These are phyloP conservation scores for Seira ritae DNA, from an alignment of 2,888 invertebrate genomes.

Conservation along the genomic window DNA sequence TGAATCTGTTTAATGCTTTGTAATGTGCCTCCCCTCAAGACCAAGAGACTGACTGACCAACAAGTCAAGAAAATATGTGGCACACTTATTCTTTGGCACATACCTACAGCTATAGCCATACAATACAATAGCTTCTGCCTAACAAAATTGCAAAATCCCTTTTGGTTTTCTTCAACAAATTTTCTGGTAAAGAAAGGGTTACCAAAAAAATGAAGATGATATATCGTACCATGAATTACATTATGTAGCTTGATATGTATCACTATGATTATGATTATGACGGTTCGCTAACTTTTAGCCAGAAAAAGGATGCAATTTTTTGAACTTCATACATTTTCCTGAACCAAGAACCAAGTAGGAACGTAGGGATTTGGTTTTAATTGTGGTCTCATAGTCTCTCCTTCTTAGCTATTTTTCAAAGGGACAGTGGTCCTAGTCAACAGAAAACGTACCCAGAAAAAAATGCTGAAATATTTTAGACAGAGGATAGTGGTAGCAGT, in stretches of 20 bases:
- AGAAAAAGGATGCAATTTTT: neutral
- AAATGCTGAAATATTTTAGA: slow-evolving; percentile 9
- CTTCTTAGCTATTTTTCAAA: neutral
- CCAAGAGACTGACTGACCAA: slow-evolving; percentile 38
- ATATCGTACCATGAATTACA: neutral
- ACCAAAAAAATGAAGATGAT: slow-evolving; percentile 32
- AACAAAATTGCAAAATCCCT: too few relatives aligned
- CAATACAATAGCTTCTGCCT: too few relatives aligned
- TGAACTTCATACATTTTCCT: neutral
- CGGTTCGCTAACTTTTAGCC: slow-evolving; percentile 31
- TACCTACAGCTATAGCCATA: neutral
- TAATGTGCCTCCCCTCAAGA: neutral
- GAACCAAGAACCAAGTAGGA: neutral
- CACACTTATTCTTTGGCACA: slow-evolving; percentile 51
- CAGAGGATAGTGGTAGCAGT: neutral
- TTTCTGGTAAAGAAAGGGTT: neutral
- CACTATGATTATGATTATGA: slow-evolving; percentile 27
- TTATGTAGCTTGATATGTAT: slow-evolving; percentile 11
- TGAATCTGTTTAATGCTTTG: neutral
- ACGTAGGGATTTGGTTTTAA: neutral
- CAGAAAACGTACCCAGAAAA: neutral
- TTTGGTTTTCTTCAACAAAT: slow-evolving; percentile 5
- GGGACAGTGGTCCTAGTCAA: slow-evolving; percentile 1
- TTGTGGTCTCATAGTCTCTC: slow-evolving; percentile 10
- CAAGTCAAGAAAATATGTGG: slow-evolving; percentile 57